Percentiles rank a stretch among this genome's conserved stretches.
Evolutionary conservation across 2,113 vertebrate species (phyloP).

Genomic region (Campylomormyrus tamandua): DNA sequence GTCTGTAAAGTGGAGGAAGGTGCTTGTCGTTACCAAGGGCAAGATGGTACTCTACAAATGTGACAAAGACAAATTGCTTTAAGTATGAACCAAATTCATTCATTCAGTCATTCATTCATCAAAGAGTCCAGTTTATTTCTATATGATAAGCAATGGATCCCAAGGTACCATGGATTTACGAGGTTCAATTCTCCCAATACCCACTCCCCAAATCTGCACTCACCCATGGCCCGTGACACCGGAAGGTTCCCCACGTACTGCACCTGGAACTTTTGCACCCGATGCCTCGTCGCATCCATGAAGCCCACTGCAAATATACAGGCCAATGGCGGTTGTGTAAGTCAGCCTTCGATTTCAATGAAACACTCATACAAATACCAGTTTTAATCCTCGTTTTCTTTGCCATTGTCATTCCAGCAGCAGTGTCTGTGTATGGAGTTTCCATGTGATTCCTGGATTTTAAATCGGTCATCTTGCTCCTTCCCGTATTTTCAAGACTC

Average conservation of each 20-base stretch:
- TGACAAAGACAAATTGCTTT: background rate
- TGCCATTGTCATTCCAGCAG: background rate
- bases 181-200: background rate
- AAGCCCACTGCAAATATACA: conserved; percentile 68
- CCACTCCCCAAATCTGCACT: conserved; percentile 29
- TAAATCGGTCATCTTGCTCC: background rate
- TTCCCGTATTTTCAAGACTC: background rate
- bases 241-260: conserved; percentile 81
- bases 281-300: conserved; percentile 71
- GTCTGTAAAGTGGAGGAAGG: background rate
- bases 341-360: background rate
- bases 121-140: background rate
- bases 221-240: conserved; percentile 85
- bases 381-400: background rate
- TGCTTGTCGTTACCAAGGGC: background rate
- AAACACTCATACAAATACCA: background rate
- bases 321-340: background rate
- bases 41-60: background rate
- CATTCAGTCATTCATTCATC: background rate
- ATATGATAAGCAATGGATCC: background rate
- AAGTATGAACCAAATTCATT: background rate
- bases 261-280: conserved; percentile 80
- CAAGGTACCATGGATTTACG: background rate
- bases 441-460: background rate
- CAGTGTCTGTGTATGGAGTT: background rate